Evolutionary conservation across 2,113 vertebrate species (phyloP).

Genomic region (Toxostoma redivivum): DNA sequence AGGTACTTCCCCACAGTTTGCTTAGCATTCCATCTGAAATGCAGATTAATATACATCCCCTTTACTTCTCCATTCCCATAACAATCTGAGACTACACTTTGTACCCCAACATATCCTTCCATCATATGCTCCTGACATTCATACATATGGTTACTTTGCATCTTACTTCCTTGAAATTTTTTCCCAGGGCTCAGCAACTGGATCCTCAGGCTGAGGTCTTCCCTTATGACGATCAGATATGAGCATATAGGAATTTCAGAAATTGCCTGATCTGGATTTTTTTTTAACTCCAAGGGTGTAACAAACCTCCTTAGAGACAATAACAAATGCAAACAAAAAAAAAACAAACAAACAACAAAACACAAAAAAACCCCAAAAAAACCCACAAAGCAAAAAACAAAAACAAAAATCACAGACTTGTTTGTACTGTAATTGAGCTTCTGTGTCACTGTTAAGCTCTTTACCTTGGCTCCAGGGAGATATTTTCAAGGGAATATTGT

Average conservation of each 20-base stretch:
- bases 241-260: background rate
- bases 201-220: background rate
- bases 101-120: background rate
- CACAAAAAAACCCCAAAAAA: background rate
- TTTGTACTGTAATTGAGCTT: background rate
- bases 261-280: background rate
- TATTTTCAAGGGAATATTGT: background rate
- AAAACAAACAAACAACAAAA: no score
- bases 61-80: background rate
- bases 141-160: background rate
- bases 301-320: background rate
- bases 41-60: background rate
- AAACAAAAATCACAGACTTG: background rate
- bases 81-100: background rate
- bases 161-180: background rate
- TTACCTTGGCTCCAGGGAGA: background rate
- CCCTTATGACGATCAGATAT: background rate
- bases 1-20: background rate
- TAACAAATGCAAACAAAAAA: background rate
- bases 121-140: background rate
- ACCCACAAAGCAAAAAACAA: no score
- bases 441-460: background rate
- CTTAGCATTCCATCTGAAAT: background rate
- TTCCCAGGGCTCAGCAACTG: background rate
- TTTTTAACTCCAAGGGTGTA: background rate